phyloP scores from a whole-genome alignment of 2,797 vertebrate genomes.

The Gorsachius magnificus region DNA sequence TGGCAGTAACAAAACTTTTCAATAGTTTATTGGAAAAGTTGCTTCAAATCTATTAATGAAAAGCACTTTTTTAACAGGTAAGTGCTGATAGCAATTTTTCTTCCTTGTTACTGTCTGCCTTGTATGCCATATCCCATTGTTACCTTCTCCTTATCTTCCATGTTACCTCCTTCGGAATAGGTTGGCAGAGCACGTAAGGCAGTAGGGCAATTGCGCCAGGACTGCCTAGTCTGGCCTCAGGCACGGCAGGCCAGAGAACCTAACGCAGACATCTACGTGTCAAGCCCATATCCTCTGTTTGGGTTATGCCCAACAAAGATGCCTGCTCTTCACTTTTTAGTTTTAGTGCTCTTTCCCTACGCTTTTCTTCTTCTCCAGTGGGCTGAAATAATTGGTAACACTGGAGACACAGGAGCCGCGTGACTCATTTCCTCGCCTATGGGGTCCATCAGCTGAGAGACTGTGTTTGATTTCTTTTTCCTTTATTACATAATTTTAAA shows the following conservation, averaged over 20 bases:
- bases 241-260: neutral
- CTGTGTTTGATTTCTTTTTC: neutral
- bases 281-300: neutral
- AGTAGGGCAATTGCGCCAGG: neutral
- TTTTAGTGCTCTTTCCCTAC: neutral
- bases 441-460: slow-evolving; percentile 2
- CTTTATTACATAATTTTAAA: slow-evolving; percentile 6
- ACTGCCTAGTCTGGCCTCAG: neutral
- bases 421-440: slow-evolving; percentile 16
- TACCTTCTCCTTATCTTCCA: neutral
- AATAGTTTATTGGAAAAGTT: neutral
- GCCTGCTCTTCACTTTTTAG: neutral
- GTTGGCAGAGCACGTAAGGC: neutral
- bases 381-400: slow-evolving; percentile 39
- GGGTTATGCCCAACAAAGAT: neutral
- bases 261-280: neutral
- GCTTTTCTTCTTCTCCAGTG: slow-evolving; percentile 15
- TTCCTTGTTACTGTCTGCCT: neutral
- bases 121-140: neutral
- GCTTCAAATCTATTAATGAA: neutral
- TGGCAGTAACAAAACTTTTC: neutral
- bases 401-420: neutral
- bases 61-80: neutral
- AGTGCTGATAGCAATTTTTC: neutral
- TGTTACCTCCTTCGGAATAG: neutral